These are phyloP conservation scores for Syritta pipiens DNA, from an alignment of 2,888 invertebrate genomes.

Conservation along the genomic window DNA sequence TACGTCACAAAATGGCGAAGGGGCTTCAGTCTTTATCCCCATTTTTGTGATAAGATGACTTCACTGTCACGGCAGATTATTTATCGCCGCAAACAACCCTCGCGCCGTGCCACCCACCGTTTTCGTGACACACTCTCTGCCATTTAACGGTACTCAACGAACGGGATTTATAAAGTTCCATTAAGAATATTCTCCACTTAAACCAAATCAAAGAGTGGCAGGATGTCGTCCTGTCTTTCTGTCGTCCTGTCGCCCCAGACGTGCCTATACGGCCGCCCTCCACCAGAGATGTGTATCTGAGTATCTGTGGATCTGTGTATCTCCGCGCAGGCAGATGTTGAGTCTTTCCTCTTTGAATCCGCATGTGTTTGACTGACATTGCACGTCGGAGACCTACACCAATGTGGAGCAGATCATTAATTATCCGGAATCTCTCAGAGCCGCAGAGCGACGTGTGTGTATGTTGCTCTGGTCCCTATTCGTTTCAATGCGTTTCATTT, in stretches of 20 bases:
- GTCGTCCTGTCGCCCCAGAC: not conserved
- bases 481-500: slow-evolving; percentile 68
- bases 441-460: slow-evolving; percentile 45
- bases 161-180: slow-evolving; percentile 62
- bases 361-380: slow-evolving; percentile 67
- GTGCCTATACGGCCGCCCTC: too few relatives aligned
- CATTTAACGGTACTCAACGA: slow-evolving; percentile 45
- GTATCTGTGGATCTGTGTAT: slow-evolving; percentile 27
- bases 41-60: slow-evolving; percentile 43
- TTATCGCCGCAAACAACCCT: slow-evolving; percentile 50
- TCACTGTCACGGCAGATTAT: slow-evolving; percentile 55
- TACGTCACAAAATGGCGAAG: slow-evolving; percentile 41
- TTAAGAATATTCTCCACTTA: slow-evolving; percentile 65
- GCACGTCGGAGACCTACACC: slow-evolving; percentile 68
- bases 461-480: slow-evolving; percentile 44
- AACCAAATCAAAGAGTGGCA: slow-evolving; percentile 51
- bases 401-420: slow-evolving; percentile 79
- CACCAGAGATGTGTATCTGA: too few relatives aligned
- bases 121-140: not conserved
- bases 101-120: slow-evolving; percentile 62
- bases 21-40: slow-evolving; percentile 18
- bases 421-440: slow-evolving; percentile 73
- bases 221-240: slow-evolving; percentile 32
- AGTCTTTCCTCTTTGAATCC: slow-evolving; percentile 61
- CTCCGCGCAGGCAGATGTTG: slow-evolving; percentile 60